These are phyloP conservation scores for Diachasma alloeum DNA, from an alignment of 1,140 invertebrate species.

Conservation along the genomic window DNA sequence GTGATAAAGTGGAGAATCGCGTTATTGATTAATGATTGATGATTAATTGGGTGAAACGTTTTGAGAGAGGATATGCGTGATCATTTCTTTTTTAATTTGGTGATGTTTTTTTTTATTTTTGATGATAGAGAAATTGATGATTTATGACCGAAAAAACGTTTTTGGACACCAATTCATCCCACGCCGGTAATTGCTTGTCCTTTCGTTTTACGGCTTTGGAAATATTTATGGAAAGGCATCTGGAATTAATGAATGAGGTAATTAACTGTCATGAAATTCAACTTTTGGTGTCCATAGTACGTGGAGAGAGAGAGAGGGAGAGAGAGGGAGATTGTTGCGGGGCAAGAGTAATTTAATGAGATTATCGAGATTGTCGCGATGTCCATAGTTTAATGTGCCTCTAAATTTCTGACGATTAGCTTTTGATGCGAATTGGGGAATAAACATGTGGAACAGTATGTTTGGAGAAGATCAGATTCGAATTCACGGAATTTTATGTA, in stretches of 20 bases:
- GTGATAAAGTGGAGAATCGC: not conserved
- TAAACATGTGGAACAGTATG: not conserved
- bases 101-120: too few relatives aligned
- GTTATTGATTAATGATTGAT: not conserved
- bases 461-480: too few relatives aligned
- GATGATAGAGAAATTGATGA: not conserved
- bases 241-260: not conserved
- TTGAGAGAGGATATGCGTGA: too few relatives aligned
- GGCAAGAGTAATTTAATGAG: not conserved
- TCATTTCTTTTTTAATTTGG: not conserved
- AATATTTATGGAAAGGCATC: not conserved
- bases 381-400: not conserved
- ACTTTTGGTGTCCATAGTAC: not conserved
- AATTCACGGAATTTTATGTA: too few relatives aligned
- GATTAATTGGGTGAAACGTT: too few relatives aligned
- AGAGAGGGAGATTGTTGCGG: not conserved
- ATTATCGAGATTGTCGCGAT: not conserved
- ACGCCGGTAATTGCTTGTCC: not conserved
- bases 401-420: not conserved
- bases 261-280: not conserved
- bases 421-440: not conserved
- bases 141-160: not conserved
- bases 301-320: not conserved
- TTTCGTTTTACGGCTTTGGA: not conserved
- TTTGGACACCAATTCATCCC: not conserved